Evolutionary conservation across 1,140 invertebrate species (phyloP), one percentile per base, ranked within the genome.

Genomic region (Aphaenogaster rudis): DNA sequence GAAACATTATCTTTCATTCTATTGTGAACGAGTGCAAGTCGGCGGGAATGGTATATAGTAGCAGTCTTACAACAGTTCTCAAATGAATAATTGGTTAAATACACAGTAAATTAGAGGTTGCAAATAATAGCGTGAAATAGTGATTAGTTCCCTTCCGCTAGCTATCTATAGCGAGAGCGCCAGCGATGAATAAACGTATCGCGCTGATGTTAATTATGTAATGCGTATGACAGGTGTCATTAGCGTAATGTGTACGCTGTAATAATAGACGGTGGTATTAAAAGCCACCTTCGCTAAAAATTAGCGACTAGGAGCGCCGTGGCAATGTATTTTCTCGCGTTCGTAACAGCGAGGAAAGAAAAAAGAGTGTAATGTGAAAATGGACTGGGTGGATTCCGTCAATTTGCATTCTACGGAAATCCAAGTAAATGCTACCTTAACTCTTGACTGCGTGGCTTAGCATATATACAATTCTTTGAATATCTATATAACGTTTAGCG

Each of bases 401-500:
- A 91, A 92, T 92, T 92, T 89, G 59, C 86, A 89, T 92, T 87
- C 87, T 76, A 76, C 77, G 82, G 64, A 69, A 77, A 90, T 89
- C 81, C 86, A 77, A 86, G 88, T 88, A 92, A 93, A 90, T 92
- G 92, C 86, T 72, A 88, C 79, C 81, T 92, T 91, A 87, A 92
- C 91, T 89, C 86, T 90, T 88, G 71, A 74, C 78, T 71, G 54
- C 57, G 74, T 74, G 66, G 84, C 90, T 82, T 88, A 67, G 17
- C 59, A 64, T 52, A 71, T 61, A 45, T 45, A 13, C 39, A 63
- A 77, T 42, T 5, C 21, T 45, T 11, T 42, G 64, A 67, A 48
- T 21, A 17, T 67, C 9, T 13, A 21, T 36, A 36, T 7, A 17
- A 36, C 15, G 8, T 15, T 36, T 36, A 36, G 33, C 59, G 28